Conservation (phyloP, 2,888 invertebrate genomes). For the Cataglyphis albicans region DNA sequence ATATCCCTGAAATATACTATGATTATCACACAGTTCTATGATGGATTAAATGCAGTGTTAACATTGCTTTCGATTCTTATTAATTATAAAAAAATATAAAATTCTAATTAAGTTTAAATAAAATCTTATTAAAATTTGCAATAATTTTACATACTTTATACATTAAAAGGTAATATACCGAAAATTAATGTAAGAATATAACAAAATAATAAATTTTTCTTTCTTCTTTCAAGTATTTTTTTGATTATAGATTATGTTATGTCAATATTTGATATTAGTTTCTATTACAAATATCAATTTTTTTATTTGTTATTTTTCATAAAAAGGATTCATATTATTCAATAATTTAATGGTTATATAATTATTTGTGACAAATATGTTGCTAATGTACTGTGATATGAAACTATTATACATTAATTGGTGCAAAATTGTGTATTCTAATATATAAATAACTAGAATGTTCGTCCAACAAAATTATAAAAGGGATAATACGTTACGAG, state of each 20-base stretch:
- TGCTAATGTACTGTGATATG: neutral
- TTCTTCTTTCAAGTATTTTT: neutral
- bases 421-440: constrained; percentile 2
- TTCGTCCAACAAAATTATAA: constrained; percentile 3
- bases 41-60: constrained; percentile 64
- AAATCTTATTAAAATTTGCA: constrained; percentile 13
- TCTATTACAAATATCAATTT: constrained; percentile 8
- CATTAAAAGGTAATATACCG: neutral
- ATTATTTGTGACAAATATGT: neutral
- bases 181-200: constrained; percentile 8
- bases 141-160: constrained; percentile 16
- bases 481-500: constrained; percentile 13
- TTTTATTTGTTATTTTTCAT: neutral
- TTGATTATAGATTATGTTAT: neutral
- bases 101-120: neutral
- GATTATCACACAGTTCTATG: constrained; percentile 77
- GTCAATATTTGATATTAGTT: constrained; percentile 18
- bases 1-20: constrained; percentile 70
- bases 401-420: neutral
- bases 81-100: constrained; percentile 53
- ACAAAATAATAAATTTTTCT: neutral
- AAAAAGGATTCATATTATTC: constrained; percentile 6
- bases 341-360: neutral
- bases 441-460: constrained; percentile 5
- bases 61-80: constrained; percentile 76